Base-by-base conservation (phyloP, 2,113 vertebrate genomes). In the Centropus bengalensis region DNA sequence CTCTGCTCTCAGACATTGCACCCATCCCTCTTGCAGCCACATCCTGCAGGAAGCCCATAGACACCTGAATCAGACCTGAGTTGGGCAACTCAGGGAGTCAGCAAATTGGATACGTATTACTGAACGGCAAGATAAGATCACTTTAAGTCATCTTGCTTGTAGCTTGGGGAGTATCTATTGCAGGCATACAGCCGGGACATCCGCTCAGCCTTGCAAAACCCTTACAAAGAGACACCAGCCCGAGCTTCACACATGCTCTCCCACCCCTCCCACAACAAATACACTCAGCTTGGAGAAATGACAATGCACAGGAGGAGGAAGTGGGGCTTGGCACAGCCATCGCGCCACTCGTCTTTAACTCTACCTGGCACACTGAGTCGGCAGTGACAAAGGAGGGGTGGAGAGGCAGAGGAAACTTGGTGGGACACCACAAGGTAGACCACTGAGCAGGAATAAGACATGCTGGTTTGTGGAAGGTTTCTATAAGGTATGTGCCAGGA, bases 21-120 rank as follows among this genome's bases (percentile, higher is more conserved):
- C 67, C 59, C 52, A 78, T 47, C 23, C 23, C n/a, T 88, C 38
- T 59, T 85, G 75, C 60, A 6, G 19, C 38, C 44, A 67, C 95
- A 85, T 89, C 89, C 89, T 94, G 84, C 82, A 91, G 71, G 63
- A 95, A 93, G 71, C 59, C 82, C 71, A 81, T 6, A 0, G 55
- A 74, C 51, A 63, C 82, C 71, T 96, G 91, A 94, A 89, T 96
- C 93, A 96, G 93, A 86, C 42, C 15, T 82, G 87, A 89, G 79
- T 78, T 58, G 79, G 59, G 79, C 58, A 88, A 66, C 32, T 27
- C 36, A 36, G 36, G 44, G 47, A 91, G 82, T 96, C 84, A 94
- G 79, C 89, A 94, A 77, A 59, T 66, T 74, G 74, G 64, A 80
- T 76, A 62, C 28, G 27, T 87, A 3, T 86, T 91, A 83, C 87